phyloP scores from a whole-genome alignment of 2,113 vertebrate genomes.

The Dryoscopus gambensis region DNA sequence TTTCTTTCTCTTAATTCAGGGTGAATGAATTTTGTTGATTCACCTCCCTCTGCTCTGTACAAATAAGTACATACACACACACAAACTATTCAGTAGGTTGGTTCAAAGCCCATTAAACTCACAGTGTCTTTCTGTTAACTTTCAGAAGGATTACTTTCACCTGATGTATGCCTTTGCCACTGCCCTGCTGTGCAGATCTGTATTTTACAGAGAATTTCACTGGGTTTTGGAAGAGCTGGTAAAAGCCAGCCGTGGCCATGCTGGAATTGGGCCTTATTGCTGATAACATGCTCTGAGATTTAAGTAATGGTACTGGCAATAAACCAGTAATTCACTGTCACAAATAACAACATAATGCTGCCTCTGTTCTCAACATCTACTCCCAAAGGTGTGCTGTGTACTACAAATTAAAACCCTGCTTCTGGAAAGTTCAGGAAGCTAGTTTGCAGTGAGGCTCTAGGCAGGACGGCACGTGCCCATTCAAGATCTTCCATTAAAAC shows the following conservation, averaged over 20 bases:
- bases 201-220: background rate
- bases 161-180: background rate
- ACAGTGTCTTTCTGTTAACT: background rate
- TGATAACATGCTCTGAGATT: background rate
- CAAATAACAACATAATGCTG: background rate
- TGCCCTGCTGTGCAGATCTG: background rate
- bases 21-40: background rate
- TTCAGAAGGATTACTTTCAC: background rate
- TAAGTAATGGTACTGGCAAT: background rate
- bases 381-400: background rate
- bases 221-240: background rate
- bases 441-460: background rate
- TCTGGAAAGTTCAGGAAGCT: background rate
- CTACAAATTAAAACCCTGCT: background rate
- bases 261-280: background rate
- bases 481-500: background rate
- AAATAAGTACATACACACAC: background rate
- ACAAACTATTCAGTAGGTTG: background rate
- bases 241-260: background rate
- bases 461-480: accelerated
- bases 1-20: background rate
- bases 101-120: background rate
- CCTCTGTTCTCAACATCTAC: background rate
- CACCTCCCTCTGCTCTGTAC: background rate
- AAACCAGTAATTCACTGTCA: background rate